Percentiles rank a stretch among this genome's conserved stretches.
These are phyloP conservation scores for Lycodopsis pacificus DNA, from an alignment of 2,797 vertebrate species.

Conservation along the genomic window DNA sequence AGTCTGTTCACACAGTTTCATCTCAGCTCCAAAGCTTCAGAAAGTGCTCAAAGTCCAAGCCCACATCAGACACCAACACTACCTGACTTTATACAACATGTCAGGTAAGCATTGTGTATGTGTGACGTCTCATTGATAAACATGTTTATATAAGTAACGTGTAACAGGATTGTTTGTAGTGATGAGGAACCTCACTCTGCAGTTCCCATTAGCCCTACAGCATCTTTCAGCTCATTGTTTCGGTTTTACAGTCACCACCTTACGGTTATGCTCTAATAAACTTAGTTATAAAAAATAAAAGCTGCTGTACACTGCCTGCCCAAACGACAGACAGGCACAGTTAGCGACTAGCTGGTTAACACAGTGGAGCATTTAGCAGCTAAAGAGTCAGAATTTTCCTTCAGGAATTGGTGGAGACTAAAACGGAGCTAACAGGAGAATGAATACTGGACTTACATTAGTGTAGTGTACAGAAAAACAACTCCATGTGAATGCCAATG, in stretches of 20 bases:
- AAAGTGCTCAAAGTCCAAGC: conserved; percentile 38
- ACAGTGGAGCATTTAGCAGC: background rate
- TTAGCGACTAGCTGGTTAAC: background rate
- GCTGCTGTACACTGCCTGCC: background rate
- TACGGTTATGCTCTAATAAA: background rate
- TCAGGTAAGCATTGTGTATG: conserved; percentile 58
- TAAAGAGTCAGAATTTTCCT: background rate
- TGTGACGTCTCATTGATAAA: background rate
- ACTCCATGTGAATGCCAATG: background rate
- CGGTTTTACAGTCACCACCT: background rate
- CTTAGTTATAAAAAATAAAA: background rate
- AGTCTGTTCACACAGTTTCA: conserved; percentile 76
- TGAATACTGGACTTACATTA: background rate
- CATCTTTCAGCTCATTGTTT: conserved; percentile 15
- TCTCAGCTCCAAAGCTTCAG: conserved; percentile 58
- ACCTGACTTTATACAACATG: conserved; percentile 69
- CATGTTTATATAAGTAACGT: background rate
- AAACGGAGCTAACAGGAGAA: background rate
- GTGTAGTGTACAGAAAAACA: background rate
- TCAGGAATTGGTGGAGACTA: background rate
- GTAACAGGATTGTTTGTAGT: background rate
- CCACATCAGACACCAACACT: conserved; percentile 49
- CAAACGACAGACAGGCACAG: background rate
- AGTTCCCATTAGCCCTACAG: background rate
- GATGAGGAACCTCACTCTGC: rapidly evolving